phyloP scores from a whole-genome alignment of 1,140 invertebrate species.

The Hycleus cichorii region DNA sequence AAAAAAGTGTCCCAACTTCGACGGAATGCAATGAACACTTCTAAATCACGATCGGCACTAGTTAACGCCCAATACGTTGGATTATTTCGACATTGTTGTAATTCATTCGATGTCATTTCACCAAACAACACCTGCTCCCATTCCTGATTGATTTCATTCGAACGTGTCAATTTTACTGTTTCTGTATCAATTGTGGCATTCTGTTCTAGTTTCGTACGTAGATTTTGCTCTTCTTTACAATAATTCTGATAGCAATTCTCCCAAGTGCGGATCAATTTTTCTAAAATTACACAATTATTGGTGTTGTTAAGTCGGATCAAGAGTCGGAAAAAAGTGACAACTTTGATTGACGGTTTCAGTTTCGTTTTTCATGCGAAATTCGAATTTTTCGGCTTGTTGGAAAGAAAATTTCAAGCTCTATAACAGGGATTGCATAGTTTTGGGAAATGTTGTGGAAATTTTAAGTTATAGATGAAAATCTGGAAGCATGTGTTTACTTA shows the following conservation, averaged over 20 bases:
- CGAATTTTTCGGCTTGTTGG: too few species aligned
- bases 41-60: constrained; percentile 33
- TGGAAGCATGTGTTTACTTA: too few species aligned
- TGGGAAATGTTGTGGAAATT: too few species aligned
- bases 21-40: constrained; percentile 38
- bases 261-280: constrained; percentile 36
- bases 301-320: too few species aligned
- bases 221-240: constrained; percentile 34
- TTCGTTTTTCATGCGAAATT: too few species aligned
- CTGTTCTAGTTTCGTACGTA: constrained; percentile 35
- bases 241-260: constrained; percentile 32
- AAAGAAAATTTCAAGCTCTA: too few species aligned
- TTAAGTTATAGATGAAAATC: too few species aligned
- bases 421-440: too few species aligned
- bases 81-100: background rate
- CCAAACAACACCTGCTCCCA: constrained; percentile 37
- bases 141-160: constrained; percentile 26
- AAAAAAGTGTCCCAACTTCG: constrained; percentile 43
- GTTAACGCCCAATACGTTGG: constrained; percentile 35
- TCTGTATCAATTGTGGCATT: constrained; percentile 29
- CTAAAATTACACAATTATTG: constrained; percentile 1
- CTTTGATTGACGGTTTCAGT: too few species aligned
- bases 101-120: background rate
- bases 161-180: constrained; percentile 24
- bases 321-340: too few species aligned